These are phyloP conservation scores for Lissonota sp. DNA, from an alignment of 2,888 invertebrate species.

Conservation along the genomic window DNA sequence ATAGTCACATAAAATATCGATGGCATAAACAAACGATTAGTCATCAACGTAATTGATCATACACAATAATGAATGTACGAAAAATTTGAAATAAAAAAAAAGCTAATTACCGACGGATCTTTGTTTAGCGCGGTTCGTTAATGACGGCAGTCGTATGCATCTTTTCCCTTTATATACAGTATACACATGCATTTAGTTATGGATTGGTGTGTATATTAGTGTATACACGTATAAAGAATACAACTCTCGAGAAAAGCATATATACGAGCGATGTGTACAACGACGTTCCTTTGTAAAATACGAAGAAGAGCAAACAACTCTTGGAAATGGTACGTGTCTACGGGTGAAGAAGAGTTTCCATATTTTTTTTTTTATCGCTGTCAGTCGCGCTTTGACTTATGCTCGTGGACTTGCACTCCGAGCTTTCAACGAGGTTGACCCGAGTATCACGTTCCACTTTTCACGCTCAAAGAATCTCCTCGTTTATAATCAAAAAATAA, in stretches of 20 bases:
- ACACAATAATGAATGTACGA: not conserved
- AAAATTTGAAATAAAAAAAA: constrained; percentile 67
- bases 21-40: no score
- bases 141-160: constrained; percentile 75
- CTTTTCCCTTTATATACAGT: constrained; percentile 8
- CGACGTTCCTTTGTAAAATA: constrained; percentile 77
- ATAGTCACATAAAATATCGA: no score
- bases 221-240: constrained; percentile 28
- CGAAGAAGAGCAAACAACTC: constrained; percentile 64
- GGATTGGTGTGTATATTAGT: not conserved
- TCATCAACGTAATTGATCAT: no score
- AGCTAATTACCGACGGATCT: constrained; percentile 72
- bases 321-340: constrained; percentile 40
- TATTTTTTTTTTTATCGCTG: constrained; percentile 50
- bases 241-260: constrained; percentile 32
- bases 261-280: constrained; percentile 37
- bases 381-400: constrained; percentile 47
- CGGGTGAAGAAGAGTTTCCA: constrained; percentile 3
- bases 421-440: constrained; percentile 60
- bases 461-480: constrained; percentile 54
- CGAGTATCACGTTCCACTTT: constrained; percentile 58
- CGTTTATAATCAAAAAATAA: constrained; percentile 27
- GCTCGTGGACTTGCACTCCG: constrained; percentile 18
- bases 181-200: constrained; percentile 13
- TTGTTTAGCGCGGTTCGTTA: constrained; percentile 78